A percentile compares a stretch with the other conserved stretches of the same genome.
phyloP scores from a whole-genome alignment of 2,888 invertebrate species.

The Apamea sordens region DNA sequence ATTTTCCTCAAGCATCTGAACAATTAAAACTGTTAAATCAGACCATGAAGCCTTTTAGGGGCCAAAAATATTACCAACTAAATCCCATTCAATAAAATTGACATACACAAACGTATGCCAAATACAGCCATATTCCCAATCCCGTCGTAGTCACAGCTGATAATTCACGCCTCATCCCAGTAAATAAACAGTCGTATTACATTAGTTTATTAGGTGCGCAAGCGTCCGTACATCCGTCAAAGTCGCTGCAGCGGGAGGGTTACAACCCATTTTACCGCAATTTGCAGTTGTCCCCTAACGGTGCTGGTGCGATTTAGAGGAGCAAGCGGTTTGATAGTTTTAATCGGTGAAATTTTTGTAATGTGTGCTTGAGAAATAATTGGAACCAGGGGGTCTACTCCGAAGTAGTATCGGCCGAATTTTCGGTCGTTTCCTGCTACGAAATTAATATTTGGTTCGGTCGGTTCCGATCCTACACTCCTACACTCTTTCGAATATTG shows the following conservation, averaged over 20 bases:
- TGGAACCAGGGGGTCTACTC: no score
- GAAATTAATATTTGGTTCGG: no score
- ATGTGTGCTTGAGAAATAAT: background rate
- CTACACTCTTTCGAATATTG: no score
- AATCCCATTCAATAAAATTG: background rate
- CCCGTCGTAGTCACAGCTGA: slow-evolving; percentile 44
- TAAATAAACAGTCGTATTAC: slow-evolving; percentile 69
- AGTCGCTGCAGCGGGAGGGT: slow-evolving; percentile 80
- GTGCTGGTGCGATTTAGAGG: slow-evolving; percentile 60
- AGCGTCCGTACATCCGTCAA: slow-evolving; percentile 86
- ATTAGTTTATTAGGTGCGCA: slow-evolving; percentile 89
- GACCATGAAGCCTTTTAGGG: background rate
- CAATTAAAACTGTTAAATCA: background rate
- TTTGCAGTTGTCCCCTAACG: slow-evolving; percentile 81
- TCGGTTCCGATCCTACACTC: no score
- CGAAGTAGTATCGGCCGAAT: no score
- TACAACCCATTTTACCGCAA: slow-evolving; percentile 86
- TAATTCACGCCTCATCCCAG: slow-evolving; percentile 43
- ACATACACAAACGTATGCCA: slow-evolving; percentile 5
- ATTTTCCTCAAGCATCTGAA: background rate
- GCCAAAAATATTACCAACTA: background rate
- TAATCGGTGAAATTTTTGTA: background rate
- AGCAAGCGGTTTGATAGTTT: slow-evolving; percentile 27
- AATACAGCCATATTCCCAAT: slow-evolving; percentile 12
- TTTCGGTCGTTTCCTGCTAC: no score